Evolutionary conservation across 2,797 vertebrate genomes (phyloP).

Genomic region (Lepus townsendii): DNA sequence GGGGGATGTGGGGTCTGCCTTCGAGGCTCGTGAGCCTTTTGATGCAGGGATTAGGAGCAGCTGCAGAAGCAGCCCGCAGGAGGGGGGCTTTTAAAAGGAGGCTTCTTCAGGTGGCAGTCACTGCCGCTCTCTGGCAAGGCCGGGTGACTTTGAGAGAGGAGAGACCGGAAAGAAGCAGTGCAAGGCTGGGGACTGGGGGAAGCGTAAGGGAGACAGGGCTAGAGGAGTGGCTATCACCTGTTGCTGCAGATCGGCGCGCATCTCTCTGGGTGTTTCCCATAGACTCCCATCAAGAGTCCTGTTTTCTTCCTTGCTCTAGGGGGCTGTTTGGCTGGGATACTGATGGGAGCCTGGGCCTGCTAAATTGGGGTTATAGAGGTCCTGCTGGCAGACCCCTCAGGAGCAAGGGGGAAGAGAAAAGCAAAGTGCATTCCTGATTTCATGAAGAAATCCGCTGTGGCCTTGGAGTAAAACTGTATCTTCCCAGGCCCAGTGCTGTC

Average conservation of each 20-base stretch:
- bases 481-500: too few relatives aligned
- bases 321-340: not conserved
- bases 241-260: not conserved
- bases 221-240: not conserved
- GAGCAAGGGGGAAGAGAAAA: not conserved
- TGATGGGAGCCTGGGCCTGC: too few relatives aligned
- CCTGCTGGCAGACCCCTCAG: not conserved
- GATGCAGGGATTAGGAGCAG: not conserved
- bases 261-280: not conserved
- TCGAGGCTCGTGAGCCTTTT: not conserved
- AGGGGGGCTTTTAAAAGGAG: not conserved
- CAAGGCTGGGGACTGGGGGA: not conserved
- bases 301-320: not conserved
- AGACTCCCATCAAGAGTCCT: not conserved
- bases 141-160: not conserved
- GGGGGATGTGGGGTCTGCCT: not conserved
- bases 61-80: not conserved
- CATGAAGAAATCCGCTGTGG: not conserved
- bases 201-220: rapidly evolving
- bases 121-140: not conserved
- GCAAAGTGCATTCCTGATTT: too few relatives aligned
- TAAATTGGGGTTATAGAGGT: not conserved
- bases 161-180: not conserved
- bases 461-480: not conserved
- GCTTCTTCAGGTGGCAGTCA: not conserved